Evolutionary conservation across 1,140 invertebrate genomes (phyloP), one percentile per base, ranked within the genome.

Genomic region (Eumeta japonica): DNA sequence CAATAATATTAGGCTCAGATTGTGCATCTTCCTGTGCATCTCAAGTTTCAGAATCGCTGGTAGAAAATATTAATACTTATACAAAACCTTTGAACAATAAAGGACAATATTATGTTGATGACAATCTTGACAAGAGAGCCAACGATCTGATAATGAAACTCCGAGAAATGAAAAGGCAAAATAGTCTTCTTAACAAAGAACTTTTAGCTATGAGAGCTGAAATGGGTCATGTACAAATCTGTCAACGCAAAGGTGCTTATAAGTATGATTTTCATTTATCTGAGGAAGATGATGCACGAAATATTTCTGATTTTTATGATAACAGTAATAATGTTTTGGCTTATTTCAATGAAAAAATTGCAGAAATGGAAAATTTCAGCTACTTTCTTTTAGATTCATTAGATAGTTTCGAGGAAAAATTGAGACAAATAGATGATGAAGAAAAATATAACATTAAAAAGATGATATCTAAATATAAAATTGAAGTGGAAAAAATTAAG

Each of bases 91-190:
- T 7, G 13, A 7, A 3, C 13, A 3, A 11, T 29, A 13, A 29
- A n/a, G 11, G 13, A 11, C 10, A 11, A n/a, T 29, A 13, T 29
- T 10, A 29, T 29, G 39, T 9, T n/a, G 5, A 29, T 16, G 44
- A 56, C 5, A 37, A 52, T n/a, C 52, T 43, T 37, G 45, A 57
- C 39, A 36, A 34, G 7, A 53, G 62, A 51, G 54, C 55, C 1
- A 52, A 53, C 19, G 70, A 62, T 36, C 45, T 73, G 5, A 43
- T 70, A 12, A 43, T 42, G 7, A 70, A 67, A 45, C 37, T 73
- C 14, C 47, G 65, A 40, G 58, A 68, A 33, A 59, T 73, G n/a
- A 73, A 73, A 52, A 48, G 52, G 10, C 55, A 70, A 45, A 73
- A 73, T 39, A 30, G 50, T 3, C 32, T 55, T 15, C 40, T 73